These are phyloP conservation scores for Erebia ligea DNA, from an alignment of 2,888 invertebrate genomes.

Conservation along the genomic window DNA sequence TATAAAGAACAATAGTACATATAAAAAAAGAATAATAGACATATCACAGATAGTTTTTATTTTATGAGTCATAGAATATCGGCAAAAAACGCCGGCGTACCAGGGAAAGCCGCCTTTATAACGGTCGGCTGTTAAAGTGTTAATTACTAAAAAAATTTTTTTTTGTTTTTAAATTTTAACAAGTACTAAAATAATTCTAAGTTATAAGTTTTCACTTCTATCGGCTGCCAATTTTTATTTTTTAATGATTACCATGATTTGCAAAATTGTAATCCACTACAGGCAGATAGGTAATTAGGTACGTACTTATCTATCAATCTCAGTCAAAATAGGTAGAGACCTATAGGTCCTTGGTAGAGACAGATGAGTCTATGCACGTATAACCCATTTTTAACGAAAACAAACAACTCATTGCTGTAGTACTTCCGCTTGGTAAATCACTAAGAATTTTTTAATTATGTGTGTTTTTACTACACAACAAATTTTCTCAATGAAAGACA, in stretches of 20 bases:
- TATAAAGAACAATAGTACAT: too few relatives aligned
- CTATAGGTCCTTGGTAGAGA: neutral
- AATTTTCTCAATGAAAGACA: neutral
- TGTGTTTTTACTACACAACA: neutral
- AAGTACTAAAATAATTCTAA: too few relatives aligned
- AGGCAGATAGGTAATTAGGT: neutral
- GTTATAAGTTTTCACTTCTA: too few relatives aligned
- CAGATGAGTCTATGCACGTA: neutral
- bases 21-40: too few relatives aligned
- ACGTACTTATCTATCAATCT: neutral
- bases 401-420: neutral
- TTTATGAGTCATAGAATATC: too few relatives aligned
- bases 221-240: too few relatives aligned
- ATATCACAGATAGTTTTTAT: too few relatives aligned
- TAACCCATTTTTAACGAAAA: neutral
- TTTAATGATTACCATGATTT: neutral
- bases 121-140: too few relatives aligned
- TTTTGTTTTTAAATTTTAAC: too few relatives aligned
- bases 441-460: neutral
- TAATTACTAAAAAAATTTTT: too few relatives aligned
- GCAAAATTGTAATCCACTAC: neutral
- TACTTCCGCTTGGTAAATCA: neutral
- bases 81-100: too few relatives aligned
- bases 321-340: neutral
- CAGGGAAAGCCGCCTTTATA: too few relatives aligned